Conservation (phyloP, 2,888 invertebrate genomes). For the Hydriomena furcata region DNA sequence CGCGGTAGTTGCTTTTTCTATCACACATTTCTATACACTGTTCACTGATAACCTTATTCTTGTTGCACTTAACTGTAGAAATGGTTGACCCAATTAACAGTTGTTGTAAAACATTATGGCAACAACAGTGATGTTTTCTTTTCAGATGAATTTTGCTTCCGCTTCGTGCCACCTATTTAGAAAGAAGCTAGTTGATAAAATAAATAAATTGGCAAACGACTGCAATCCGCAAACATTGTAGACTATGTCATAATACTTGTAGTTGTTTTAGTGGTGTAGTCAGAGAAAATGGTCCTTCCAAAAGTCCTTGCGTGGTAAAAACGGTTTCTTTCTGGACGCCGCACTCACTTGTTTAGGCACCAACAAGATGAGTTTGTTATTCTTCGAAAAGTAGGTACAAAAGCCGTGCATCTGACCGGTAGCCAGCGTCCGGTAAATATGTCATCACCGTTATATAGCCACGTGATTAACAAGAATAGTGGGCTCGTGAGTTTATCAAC, state of each 20-base stretch:
- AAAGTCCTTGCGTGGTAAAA: too few species aligned
- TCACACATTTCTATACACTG: conserved; percentile 1
- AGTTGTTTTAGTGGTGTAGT: too few species aligned
- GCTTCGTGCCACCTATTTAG: too few species aligned
- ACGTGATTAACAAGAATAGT: neutral
- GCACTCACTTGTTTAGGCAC: neutral
- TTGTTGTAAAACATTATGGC: neutral
- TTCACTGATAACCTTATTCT: conserved; percentile 13
- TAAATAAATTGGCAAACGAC: too few species aligned
- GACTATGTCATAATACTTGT: too few species aligned
- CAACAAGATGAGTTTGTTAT: neutral
- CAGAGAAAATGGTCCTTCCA: too few species aligned
- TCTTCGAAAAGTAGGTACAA: neutral
- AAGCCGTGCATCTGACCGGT: neutral
- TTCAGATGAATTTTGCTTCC: too few species aligned
- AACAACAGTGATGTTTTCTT: neutral
- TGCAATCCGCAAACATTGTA: too few species aligned
- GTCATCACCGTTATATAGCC: conserved; percentile 6
- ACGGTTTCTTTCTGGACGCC: too few species aligned
- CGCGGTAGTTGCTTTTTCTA: conserved; percentile 30
- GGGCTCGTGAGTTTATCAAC: neutral
- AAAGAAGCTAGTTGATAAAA: too few species aligned
- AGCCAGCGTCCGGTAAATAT: conserved; percentile 5
- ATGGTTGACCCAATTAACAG: conserved; percentile 2
- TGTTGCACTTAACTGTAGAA: neutral